phyloP scores from a whole-genome alignment of 2,113 vertebrate species.

The Dicrurus megarhynchus region DNA sequence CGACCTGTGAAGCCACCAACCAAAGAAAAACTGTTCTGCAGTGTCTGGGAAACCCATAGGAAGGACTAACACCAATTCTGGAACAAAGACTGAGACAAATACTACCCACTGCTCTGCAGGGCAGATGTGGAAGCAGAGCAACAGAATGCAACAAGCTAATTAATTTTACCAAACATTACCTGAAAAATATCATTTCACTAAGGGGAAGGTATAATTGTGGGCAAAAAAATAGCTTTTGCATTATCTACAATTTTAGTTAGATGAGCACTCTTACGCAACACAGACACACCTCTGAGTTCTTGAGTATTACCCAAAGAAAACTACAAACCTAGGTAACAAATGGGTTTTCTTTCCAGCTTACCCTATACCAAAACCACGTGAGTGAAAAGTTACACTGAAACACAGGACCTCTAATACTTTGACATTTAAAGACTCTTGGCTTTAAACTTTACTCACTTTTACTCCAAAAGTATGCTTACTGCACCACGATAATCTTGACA shows the following conservation, averaged over 20 bases:
- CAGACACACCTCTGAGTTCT: not conserved
- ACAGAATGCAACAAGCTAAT: not conserved
- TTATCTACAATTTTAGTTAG: not conserved
- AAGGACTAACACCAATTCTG: not conserved
- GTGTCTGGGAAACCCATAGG: not conserved
- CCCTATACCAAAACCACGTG: not conserved
- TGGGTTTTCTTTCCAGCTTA: not conserved
- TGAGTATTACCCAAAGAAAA: not conserved
- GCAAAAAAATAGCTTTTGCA: not conserved
- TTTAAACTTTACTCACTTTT: not conserved
- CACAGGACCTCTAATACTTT: not conserved
- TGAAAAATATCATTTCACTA: not conserved
- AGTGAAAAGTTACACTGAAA: not conserved
- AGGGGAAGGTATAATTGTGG: not conserved
- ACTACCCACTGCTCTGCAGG: not conserved
- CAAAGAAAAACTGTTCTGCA: slow-evolving; percentile 27
- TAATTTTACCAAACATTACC: not conserved
- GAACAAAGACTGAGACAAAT: not conserved
- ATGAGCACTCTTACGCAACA: not conserved
- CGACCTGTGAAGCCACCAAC: slow-evolving; percentile 46
- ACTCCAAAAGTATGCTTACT: not conserved
- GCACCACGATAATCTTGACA: not conserved
- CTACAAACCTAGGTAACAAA: not conserved
- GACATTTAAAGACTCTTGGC: not conserved
- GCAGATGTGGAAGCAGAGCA: not conserved